Percentiles rank a stretch among this genome's conserved stretches.
Evolutionary conservation across 2,797 vertebrate species (phyloP).

Genomic region (Hapalemur alaotrensis): DNA sequence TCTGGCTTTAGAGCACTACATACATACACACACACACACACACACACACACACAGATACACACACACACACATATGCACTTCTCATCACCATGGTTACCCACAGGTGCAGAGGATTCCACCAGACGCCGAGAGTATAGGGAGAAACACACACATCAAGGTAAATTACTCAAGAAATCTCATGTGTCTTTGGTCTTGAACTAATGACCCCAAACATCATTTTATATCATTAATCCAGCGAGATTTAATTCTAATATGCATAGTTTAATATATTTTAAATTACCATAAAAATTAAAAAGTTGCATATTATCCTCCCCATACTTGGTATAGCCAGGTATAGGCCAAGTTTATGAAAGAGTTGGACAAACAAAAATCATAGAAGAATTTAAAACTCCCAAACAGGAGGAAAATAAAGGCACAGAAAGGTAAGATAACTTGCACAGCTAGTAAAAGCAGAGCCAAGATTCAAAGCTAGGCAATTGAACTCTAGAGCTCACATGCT

Average conservation of each 20-base stretch:
- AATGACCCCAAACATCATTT: not conserved
- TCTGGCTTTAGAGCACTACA: not conserved
- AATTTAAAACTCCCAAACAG: not conserved
- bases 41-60: not conserved
- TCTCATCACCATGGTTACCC: not conserved
- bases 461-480: not conserved
- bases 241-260: not conserved
- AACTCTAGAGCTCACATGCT: not conserved
- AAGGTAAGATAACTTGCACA: not conserved
- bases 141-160: not conserved
- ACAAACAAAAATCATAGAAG: not conserved
- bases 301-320: not conserved
- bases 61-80: not conserved
- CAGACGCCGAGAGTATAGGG: not conserved
- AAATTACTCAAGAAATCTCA: slow-evolving; percentile 1
- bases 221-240: not conserved
- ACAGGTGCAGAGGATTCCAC: not conserved
- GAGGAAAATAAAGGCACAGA: not conserved
- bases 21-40: too few relatives aligned
- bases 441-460: not conserved
- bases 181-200: not conserved
- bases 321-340: not conserved
- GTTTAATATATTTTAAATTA: not conserved
- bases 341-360: not conserved
- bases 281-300: not conserved